Evolutionary conservation across 2,797 vertebrate species (phyloP).

Genomic region (Mus caroli): DNA sequence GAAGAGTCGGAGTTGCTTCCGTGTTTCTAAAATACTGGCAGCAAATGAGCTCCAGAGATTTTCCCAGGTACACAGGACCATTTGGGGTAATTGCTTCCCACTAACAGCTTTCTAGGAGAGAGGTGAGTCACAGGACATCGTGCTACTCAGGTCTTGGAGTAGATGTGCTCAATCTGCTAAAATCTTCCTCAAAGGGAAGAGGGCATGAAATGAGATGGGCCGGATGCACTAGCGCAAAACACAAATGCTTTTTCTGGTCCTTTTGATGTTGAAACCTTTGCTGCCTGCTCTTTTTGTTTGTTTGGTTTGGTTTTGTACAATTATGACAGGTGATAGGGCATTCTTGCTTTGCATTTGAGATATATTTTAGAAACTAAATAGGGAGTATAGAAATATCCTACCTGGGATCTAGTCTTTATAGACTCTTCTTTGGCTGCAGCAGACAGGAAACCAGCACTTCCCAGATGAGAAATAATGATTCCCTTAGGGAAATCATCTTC

Average conservation of each 20-base stretch:
- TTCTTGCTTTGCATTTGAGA: not conserved
- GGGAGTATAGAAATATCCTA: not conserved
- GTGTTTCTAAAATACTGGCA: not conserved
- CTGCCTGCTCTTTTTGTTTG: not conserved
- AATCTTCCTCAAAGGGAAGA: not conserved
- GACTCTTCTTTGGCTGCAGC: not conserved
- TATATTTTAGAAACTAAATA: not conserved
- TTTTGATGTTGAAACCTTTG: not conserved
- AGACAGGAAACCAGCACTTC: not conserved
- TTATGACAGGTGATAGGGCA: too few relatives aligned
- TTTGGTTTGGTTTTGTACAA: not conserved
- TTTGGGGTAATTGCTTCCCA: not conserved
- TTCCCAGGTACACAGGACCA: not conserved
- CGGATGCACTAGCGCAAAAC: not conserved
- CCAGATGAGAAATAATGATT: not conserved
- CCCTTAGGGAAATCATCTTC: not conserved
- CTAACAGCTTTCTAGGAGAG: not conserved
- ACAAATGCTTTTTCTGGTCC: not conserved
- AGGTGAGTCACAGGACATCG: accelerated
- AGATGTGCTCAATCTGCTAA: not conserved
- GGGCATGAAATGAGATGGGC: not conserved
- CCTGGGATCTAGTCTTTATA: not conserved
- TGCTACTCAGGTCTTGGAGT: too few relatives aligned
- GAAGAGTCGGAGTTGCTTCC: not conserved
- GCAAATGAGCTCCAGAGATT: not conserved